Evolutionary conservation across 1,140 invertebrate genomes (phyloP).

Genomic region (Choristoneura fumiferana): DNA sequence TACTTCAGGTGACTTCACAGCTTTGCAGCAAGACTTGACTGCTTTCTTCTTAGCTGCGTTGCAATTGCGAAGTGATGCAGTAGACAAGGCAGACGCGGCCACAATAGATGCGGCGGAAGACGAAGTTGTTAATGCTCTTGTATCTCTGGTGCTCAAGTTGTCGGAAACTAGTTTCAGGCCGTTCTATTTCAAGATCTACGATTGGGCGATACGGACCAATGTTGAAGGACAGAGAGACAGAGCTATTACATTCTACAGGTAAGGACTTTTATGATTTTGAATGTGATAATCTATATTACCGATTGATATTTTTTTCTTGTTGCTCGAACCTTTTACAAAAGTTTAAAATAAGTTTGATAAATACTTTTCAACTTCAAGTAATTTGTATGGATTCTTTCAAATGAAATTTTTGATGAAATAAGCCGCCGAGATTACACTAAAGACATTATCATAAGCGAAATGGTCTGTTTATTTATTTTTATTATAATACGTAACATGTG

Average conservation of each 20-base stretch:
- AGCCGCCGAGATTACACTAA: too few relatives aligned
- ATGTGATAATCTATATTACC: too few relatives aligned
- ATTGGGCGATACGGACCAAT: conserved; percentile 86
- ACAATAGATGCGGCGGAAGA: conserved; percentile 81
- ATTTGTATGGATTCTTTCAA: too few relatives aligned
- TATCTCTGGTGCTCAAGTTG: conserved; percentile 89
- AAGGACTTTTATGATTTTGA: conserved; percentile 30
- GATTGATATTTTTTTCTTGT: too few relatives aligned
- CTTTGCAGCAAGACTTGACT: conserved; percentile 83
- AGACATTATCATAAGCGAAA: too few relatives aligned
- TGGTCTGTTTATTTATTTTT: too few relatives aligned
- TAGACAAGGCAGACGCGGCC: conserved; percentile 51
- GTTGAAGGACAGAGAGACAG: conserved; percentile 80
- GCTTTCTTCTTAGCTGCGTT: conserved; percentile 88
- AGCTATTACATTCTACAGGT: conserved; percentile 89
- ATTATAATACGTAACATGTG: too few relatives aligned
- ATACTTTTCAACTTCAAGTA: too few relatives aligned
- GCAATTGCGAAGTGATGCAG: conserved; percentile 81
- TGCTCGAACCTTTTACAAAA: too few relatives aligned
- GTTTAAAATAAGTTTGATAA: too few relatives aligned
- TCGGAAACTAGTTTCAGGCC: conserved; percentile 93
- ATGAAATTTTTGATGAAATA: too few relatives aligned
- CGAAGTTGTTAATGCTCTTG: conserved; percentile 85
- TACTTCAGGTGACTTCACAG: conserved; percentile 80
- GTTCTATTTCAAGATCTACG: conserved; percentile 91